Evolutionary conservation across 2,888 invertebrate genomes (phyloP), one percentile per base, ranked within the genome.

Genomic region (Geotrupes spiniger): DNA sequence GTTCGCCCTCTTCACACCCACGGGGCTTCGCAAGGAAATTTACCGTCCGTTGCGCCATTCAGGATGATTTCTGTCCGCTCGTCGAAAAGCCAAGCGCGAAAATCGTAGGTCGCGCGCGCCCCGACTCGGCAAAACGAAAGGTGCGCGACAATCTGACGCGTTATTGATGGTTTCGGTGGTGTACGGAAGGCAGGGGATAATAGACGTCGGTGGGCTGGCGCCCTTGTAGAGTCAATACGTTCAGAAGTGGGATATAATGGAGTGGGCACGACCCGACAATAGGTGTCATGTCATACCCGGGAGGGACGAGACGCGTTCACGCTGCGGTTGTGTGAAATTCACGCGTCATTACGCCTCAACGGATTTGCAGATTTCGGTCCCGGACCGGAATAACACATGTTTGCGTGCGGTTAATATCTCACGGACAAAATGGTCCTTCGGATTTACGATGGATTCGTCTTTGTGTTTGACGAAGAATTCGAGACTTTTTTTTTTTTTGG

Each of bases 241-340:
- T 68, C 65, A 62, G 61, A 71, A 70, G 67, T 69, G 67, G 64
- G 59, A 68, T 66, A 70, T 70, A 71, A 71, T 71, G 64, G 69
- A 69, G 69, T 71, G 61, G 68, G 65, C 66, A 52, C 45, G 46
- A 46, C 51, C 60, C 61, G 47, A 71, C 71, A 72, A 72, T 70
- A 60, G 67, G 65, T 69, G 70, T 70, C 71, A 69, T 65, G 68
- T 67, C 67, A 63, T 61, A 57, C 60, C 53, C 55, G 59, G 64
- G 63, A 58, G 55, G 26, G 29, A 49, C 28, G 27, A 6, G 21
- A 6, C 21, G 4, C 21, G 6, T 21, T 21, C 21, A 21, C 6
- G 3, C 21, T 43, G 33, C 33, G 33, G 33, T 33, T 33, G 33
- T 33, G 33, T 15, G 14, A 14, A 15, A 33, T 21, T 16, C 52